These are phyloP conservation scores for Exaiptasia diaphana DNA, from an alignment of 64 coral and sea anemone genomes.

Conservation along the genomic window DNA sequence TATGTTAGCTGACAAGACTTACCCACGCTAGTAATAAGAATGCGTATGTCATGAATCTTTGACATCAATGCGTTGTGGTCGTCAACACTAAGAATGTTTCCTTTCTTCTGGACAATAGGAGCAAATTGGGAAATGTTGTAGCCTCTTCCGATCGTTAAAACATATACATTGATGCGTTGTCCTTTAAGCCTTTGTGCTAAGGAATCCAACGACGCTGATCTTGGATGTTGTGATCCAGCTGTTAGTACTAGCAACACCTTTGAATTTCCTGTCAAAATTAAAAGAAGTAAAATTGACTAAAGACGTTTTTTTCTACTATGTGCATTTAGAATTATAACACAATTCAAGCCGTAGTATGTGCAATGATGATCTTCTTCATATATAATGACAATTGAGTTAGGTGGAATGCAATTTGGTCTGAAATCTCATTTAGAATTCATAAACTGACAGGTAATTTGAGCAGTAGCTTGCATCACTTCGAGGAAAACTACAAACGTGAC, in stretches of 20 bases:
- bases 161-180: neutral
- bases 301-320: constrained; percentile 5
- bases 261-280: neutral
- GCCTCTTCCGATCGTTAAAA: neutral
- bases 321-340: too few species aligned
- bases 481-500: too few species aligned
- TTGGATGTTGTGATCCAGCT: constrained; percentile 10
- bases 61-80: neutral
- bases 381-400: too few species aligned
- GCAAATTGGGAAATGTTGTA: neutral
- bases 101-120: neutral
- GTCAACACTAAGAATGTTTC: neutral
- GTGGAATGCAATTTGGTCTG: too few species aligned
- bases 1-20: too few species aligned
- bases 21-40: too few species aligned
- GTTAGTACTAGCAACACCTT: constrained; percentile 53
- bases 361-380: too few species aligned
- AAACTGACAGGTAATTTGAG: too few species aligned
- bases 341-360: too few species aligned
- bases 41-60: neutral
- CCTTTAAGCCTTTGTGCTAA: neutral
- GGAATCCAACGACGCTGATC: neutral
- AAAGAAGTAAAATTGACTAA: neutral
- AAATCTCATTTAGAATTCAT: too few species aligned
- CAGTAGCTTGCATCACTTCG: too few species aligned